These are phyloP conservation scores for Tarsius wallacei DNA, from an alignment of 2,797 vertebrate genomes.

Conservation along the genomic window DNA sequence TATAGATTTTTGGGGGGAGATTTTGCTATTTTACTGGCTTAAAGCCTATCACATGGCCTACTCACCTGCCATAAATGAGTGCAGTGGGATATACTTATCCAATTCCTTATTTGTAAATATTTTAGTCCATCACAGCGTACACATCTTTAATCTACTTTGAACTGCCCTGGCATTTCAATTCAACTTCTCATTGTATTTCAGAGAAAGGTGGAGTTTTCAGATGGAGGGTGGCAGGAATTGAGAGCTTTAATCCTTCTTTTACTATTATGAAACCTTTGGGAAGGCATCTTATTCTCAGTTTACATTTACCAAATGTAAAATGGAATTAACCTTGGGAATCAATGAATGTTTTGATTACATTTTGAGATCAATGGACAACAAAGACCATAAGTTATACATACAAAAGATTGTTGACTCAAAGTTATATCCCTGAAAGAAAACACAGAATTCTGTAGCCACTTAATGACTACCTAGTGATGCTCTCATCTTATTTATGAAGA, in stretches of 20 bases:
- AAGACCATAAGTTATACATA: constrained; percentile 58
- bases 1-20: constrained; percentile 92
- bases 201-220: constrained; percentile 49
- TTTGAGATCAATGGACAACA: constrained; percentile 72
- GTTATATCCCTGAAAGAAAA: constrained; percentile 3
- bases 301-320: constrained; percentile 75
- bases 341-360: constrained; percentile 67
- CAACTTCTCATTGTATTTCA: neutral
- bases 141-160: constrained; percentile 82
- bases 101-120: constrained; percentile 89
- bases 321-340: constrained; percentile 75
- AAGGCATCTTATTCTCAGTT: constrained; percentile 69
- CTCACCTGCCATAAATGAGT: constrained; percentile 88
- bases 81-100: constrained; percentile 87
- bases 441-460: neutral
- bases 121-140: constrained; percentile 82
- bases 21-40: constrained; percentile 90
- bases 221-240: constrained; percentile 45
- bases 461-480: neutral
- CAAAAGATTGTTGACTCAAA: constrained; percentile 54
- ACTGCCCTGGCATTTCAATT: constrained; percentile 75
- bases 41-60: constrained; percentile 88
- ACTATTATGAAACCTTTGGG: constrained; percentile 59
- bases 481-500: constrained; percentile 52
- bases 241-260: constrained; percentile 69